These are phyloP conservation scores for Hycleus cichorii DNA, from an alignment of 1,140 invertebrate genomes.

Conservation along the genomic window DNA sequence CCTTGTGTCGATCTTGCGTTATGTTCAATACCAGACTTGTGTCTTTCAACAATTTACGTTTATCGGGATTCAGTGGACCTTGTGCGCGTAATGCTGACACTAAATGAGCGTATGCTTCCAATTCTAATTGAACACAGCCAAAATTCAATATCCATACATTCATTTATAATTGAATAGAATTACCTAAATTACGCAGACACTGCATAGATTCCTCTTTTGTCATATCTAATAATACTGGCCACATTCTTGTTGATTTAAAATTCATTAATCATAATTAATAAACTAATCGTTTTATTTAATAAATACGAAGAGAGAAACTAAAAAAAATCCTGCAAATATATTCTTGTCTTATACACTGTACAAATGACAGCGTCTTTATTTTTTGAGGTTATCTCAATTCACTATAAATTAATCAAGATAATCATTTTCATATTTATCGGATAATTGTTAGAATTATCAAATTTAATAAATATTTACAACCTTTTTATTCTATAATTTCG, in stretches of 20 bases:
- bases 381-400: constrained; percentile 9
- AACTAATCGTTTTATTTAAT: background rate
- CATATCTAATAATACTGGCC: constrained; percentile 66
- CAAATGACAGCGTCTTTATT: constrained; percentile 15
- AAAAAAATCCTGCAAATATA: background rate
- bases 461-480: no score
- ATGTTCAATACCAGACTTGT: constrained; percentile 76
- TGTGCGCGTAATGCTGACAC: constrained; percentile 86
- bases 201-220: constrained; percentile 78
- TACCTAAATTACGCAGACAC: constrained; percentile 76
- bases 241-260: constrained; percentile 43
- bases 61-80: constrained; percentile 75
- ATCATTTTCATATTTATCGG: no score
- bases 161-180: constrained; percentile 23
- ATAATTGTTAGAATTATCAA: no score
- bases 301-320: constrained; percentile 1
- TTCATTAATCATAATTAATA: constrained; percentile 6
- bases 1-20: constrained; percentile 79
- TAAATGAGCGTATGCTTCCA: constrained; percentile 83
- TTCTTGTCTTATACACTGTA: background rate
- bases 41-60: constrained; percentile 76
- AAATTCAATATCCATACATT: background rate
- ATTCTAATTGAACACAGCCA: constrained; percentile 54
- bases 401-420: no score
- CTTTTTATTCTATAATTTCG: no score